Percentiles rank a stretch among this genome's conserved stretches.
These are phyloP conservation scores for Eupithecia inturbata DNA, from an alignment of 2,888 invertebrate species.

Conservation along the genomic window DNA sequence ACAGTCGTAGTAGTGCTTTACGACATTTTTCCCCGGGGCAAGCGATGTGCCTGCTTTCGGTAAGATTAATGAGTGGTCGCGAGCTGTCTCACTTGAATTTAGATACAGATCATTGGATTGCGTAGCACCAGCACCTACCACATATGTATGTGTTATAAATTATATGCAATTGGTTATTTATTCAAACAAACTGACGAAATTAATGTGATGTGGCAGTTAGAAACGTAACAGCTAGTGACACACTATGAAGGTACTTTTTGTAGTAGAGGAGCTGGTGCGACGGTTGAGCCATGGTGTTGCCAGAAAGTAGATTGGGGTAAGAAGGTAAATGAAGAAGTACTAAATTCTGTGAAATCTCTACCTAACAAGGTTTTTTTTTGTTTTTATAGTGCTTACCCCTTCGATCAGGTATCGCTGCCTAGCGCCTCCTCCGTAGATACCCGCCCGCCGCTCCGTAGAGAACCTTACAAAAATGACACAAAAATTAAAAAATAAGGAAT, in stretches of 20 bases:
- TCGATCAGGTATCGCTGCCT: too few relatives aligned
- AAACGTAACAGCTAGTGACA: slow-evolving; percentile 63
- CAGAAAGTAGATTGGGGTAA: background rate
- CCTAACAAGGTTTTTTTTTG: background rate
- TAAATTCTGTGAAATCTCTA: background rate
- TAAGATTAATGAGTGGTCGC: slow-evolving; percentile 62
- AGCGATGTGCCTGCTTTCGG: slow-evolving; percentile 26
- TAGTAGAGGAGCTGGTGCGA: slow-evolving; percentile 35
- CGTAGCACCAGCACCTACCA: slow-evolving; percentile 47
- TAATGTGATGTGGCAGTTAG: slow-evolving; percentile 70
- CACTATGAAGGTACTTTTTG: slow-evolving; percentile 34
- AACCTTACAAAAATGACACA: too few relatives aligned
- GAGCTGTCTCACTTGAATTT: slow-evolving; percentile 59
- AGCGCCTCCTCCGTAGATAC: too few relatives aligned
- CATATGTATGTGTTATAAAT: slow-evolving; percentile 59
- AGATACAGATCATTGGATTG: slow-evolving; percentile 66
- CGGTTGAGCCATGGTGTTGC: background rate
- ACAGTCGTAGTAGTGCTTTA: too few relatives aligned
- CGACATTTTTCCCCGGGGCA: too few relatives aligned
- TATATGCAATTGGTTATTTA: slow-evolving; percentile 77
- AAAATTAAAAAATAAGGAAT: too few relatives aligned
- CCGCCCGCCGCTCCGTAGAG: too few relatives aligned
- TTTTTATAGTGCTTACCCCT: background rate
- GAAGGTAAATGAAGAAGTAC: background rate
- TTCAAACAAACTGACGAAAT: slow-evolving; percentile 80